Base-by-base conservation (phyloP, 2,888 invertebrate genomes). In the Halictus ligatus region DNA sequence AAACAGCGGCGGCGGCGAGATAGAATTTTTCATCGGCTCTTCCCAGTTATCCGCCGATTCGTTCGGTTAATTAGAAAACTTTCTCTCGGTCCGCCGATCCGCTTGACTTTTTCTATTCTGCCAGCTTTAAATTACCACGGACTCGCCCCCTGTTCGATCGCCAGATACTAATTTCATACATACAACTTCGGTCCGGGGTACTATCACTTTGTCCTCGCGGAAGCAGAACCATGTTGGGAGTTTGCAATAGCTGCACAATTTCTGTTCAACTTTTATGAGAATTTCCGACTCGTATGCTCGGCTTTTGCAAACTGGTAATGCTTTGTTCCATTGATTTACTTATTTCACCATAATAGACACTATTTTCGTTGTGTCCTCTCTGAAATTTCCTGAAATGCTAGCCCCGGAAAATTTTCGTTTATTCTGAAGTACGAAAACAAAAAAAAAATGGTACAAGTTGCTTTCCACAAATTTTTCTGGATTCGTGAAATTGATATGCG, bases 51-150 rank as follows among this genome's bases (percentile, higher is more conserved):
- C 84, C 75, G 40, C 29, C 50, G 48, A 71, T 69, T 78, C 84
- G 80, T 81, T 76, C 89, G 88, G 90, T 89, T 90, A 90, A 90
- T 90, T 90, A 90, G 88, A 89, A 90, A 90, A 90, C 86, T 90
- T 90, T 84, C 64, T 79, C 54, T 35, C n/a, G 40, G 13, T 29
- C 2, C 21, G 43, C 69, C 58, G 83, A 86, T 76, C 78, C 77
- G 78, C 84, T 81, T 35, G 69, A 74, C 75, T 81, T 82, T 86
- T 82, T 80, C 69, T 29, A 54, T 75, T 58, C 40, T 46, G 40
- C 12, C 25, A 89, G 89, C 81, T 89, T 90, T 87, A 87, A 89
- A 90, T 89, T 88, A 83, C 80, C 71, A 43, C 15, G 79, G 60
- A 84, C 83, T 43, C 35, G 69, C 54, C 69, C 48, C 48, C 29